phyloP scores from a whole-genome alignment of 2,113 vertebrate species.

The Mastomys natalensis region DNA sequence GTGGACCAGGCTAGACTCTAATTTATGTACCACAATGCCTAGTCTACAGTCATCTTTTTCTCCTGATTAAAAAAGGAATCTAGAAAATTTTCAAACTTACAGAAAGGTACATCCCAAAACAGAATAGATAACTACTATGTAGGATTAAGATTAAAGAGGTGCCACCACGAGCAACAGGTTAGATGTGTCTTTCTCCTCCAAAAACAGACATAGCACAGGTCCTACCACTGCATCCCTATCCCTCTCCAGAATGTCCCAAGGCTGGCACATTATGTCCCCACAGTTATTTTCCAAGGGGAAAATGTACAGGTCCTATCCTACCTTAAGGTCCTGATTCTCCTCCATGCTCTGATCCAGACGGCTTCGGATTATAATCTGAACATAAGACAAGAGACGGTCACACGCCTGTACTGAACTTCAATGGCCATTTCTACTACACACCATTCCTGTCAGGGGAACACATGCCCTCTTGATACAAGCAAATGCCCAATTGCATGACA shows the following conservation, averaged over 20 bases:
- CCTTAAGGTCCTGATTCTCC: constrained; percentile 96
- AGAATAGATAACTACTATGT: background rate
- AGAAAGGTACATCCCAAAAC: background rate
- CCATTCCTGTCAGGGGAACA: background rate
- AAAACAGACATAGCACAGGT: background rate
- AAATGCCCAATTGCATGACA: too few relatives aligned
- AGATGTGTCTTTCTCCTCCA: background rate
- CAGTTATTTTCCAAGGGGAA: constrained; percentile 32
- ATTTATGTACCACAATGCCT: background rate
- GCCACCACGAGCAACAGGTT: background rate
- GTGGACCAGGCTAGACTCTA: background rate
- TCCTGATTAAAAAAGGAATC: background rate
- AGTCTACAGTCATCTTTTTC: background rate
- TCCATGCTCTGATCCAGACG: constrained; percentile 97
- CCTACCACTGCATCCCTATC: background rate
- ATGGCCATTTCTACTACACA: background rate
- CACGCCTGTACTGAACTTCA: background rate
- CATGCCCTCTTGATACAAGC: background rate
- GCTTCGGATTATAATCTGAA: constrained; percentile 93
- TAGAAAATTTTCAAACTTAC: constrained; percentile 36
- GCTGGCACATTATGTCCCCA: background rate
- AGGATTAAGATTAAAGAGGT: constrained; percentile 37
- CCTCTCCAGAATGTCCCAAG: background rate
- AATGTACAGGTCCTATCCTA: constrained; percentile 71
- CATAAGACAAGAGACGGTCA: constrained; percentile 54